Percentiles rank a stretch among this genome's conserved stretches.
Conservation (phyloP, 2,797 vertebrate species). For the Oreochromis grahami region DNA sequence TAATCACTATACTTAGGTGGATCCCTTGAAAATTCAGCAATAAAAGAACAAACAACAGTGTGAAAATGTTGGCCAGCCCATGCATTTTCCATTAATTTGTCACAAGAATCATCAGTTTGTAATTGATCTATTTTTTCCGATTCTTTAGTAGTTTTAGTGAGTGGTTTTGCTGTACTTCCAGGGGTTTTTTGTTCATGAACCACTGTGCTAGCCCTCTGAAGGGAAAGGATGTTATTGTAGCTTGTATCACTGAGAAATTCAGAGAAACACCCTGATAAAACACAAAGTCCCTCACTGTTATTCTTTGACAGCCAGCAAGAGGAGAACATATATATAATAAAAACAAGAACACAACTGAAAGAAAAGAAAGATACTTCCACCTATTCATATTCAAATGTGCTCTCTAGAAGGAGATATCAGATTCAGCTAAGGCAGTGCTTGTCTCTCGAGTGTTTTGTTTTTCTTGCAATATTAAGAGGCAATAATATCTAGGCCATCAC, state of each 20-base stretch:
- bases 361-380: constrained; percentile 45
- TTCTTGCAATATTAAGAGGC: constrained; percentile 1
- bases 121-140: neutral
- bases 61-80: constrained; percentile 31
- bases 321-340: constrained; percentile 3
- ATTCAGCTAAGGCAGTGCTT: constrained; percentile 31
- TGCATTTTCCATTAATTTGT: neutral
- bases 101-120: neutral
- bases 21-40: neutral
- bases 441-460: constrained; percentile 4
- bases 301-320: constrained; percentile 19
- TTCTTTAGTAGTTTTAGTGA: neutral
- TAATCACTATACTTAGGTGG: neutral
- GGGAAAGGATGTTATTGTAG: constrained; percentile 50
- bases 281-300: constrained; percentile 16
- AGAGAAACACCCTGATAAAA: constrained; percentile 46
- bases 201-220: neutral
- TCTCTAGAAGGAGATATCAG: constrained; percentile 28
- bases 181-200: neutral
- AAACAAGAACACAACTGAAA: neutral
- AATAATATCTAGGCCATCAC: constrained; percentile 28
- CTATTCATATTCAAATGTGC: constrained; percentile 40
- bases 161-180: neutral
- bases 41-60: constrained; percentile 50
- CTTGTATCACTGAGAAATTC: constrained; percentile 45